Evolutionary conservation across 2,113 vertebrate species (phyloP).

Genomic region (Tragelaphus buxtoni): DNA sequence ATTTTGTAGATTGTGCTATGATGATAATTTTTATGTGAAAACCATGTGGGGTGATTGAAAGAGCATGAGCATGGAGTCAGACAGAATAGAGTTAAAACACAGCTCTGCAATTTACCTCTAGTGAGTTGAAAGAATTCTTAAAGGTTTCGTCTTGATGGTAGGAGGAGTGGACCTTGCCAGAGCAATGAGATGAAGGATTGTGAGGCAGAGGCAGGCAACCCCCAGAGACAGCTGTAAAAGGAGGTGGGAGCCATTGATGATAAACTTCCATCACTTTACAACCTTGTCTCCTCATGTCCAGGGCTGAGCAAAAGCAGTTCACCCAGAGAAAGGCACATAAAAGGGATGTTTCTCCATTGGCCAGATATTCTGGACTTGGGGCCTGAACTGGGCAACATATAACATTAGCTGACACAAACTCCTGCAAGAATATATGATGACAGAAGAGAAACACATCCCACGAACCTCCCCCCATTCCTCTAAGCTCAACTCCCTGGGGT

Average conservation of each 20-base stretch:
- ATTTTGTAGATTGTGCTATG: constrained; percentile 46
- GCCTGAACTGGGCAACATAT: too few relatives aligned
- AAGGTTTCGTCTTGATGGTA: neutral
- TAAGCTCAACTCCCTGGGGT: neutral
- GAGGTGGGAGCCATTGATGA: neutral
- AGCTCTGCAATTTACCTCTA: neutral
- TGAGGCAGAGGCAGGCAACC: neutral
- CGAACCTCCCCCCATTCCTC: neutral
- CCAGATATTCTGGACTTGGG: neutral
- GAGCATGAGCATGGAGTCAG: neutral
- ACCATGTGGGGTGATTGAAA: constrained; percentile 22
- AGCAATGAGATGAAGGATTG: neutral
- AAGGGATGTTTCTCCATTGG: neutral
- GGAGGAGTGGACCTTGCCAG: neutral
- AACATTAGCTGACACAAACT: neutral
- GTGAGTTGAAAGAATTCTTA: neutral
- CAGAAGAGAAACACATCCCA: neutral
- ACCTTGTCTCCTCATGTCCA: neutral
- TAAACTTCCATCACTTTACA: neutral
- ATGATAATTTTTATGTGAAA: constrained; percentile 57
- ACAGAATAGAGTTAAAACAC: neutral
- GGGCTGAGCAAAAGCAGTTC: neutral
- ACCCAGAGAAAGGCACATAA: neutral
- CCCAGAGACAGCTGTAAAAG: neutral
- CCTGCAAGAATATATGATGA: neutral